A percentile compares a stretch with the other conserved stretches of the same genome.
Evolutionary conservation across 2,888 invertebrate genomes (phyloP).

Genomic region (Sialis fuliginosa): DNA sequence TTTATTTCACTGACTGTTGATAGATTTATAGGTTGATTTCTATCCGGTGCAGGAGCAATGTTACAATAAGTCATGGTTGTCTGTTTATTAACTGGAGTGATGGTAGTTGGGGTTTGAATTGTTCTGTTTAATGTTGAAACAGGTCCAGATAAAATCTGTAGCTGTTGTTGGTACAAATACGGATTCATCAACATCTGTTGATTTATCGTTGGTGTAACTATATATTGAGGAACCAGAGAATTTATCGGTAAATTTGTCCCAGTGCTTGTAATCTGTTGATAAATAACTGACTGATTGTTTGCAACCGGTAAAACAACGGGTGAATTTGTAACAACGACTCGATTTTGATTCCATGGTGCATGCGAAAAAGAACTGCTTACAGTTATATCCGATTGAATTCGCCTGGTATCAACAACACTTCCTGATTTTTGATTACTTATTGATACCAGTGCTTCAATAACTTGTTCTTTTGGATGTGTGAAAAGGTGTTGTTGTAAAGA

Average conservation of each 20-base stretch:
- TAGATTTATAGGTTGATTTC: too few species aligned
- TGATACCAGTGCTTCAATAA: constrained; percentile 53
- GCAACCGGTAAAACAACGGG: constrained; percentile 10
- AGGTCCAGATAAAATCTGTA: constrained; percentile 21
- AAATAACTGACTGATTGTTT: constrained; percentile 30
- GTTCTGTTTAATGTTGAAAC: background rate
- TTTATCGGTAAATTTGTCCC: constrained; percentile 23
- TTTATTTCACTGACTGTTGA: too few species aligned
- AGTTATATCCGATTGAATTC: constrained; percentile 17
- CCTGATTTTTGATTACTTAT: constrained; percentile 12
- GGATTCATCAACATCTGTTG: constrained; percentile 28
- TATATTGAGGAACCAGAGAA: constrained; percentile 32
- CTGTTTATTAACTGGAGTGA: too few species aligned
- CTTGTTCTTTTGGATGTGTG: constrained; percentile 77
- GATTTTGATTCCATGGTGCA: constrained; percentile 5
- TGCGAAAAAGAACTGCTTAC: constrained; percentile 4
- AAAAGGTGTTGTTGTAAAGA: constrained; percentile 63
- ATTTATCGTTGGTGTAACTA: constrained; percentile 29
- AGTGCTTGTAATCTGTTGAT: constrained; percentile 36
- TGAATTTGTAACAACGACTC: background rate
- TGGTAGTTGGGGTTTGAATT: too few species aligned
- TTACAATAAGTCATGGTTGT: too few species aligned
- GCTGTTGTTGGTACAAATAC: constrained; percentile 31
- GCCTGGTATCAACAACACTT: constrained; percentile 7
- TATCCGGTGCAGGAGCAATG: too few species aligned